phyloP scores from a whole-genome alignment of 2,797 vertebrate species.

The Enteromius mattozi region DNA sequence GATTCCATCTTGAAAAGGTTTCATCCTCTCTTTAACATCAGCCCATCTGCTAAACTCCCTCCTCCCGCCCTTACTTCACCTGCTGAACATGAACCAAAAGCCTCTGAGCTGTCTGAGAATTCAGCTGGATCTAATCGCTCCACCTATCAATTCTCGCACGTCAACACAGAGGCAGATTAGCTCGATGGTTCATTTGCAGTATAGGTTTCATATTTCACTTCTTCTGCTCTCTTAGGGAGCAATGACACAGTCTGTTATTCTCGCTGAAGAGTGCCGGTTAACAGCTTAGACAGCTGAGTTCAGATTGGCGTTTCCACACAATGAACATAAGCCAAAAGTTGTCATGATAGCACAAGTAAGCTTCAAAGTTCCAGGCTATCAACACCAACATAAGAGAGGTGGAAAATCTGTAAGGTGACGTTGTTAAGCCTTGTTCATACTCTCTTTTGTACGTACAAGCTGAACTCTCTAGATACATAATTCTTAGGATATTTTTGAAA shows the following conservation, averaged over 20 bases:
- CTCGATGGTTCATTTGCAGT: neutral
- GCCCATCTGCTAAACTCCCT: neutral
- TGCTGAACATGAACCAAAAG: conserved; percentile 27
- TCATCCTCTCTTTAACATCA: neutral
- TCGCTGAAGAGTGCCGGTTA: conserved; percentile 18
- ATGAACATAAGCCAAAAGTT: conserved; percentile 18
- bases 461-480: conserved; percentile 41
- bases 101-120: conserved; percentile 39
- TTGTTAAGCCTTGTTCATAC: neutral
- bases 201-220: conserved; percentile 16
- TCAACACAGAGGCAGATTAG: conserved; percentile 16
- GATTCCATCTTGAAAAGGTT: conserved; percentile 31
- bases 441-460: neutral
- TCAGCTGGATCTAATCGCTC: conserved; percentile 39
- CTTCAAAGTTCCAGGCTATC: neutral
- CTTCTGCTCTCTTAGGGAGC: neutral
- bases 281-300: conserved; percentile 16
- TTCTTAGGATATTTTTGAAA: conserved; percentile 41
- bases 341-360: conserved; percentile 15
- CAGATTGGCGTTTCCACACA: neutral
- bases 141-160: neutral
- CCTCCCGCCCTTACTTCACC: conserved; percentile 13
- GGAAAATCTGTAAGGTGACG: conserved; percentile 13
- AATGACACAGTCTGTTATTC: conserved; percentile 38
- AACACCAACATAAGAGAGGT: neutral